Base-by-base conservation (phyloP, 1,140 invertebrate species). In the Centruroides sculpturatus region DNA sequence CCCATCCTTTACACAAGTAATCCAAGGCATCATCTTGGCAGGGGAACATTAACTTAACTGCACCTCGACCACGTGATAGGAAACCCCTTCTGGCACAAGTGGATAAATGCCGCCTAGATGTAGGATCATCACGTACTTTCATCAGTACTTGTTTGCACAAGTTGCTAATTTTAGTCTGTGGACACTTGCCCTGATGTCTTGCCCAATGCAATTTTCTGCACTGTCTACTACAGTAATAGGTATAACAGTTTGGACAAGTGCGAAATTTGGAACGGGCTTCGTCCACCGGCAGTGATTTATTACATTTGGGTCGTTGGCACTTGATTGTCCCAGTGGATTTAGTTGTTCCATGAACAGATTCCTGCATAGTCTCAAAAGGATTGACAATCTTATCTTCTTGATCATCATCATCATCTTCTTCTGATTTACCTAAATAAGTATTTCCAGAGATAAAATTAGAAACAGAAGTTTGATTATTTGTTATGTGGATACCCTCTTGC, bases 221-320 rank as follows among this genome's bases (percentile, higher is more conserved):
- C 71, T 89, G 87, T 55, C 86, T 78, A n/a, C 73, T 76, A 65
- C 79, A 81, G 66, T 81, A 81, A 66, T 77, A 80, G 66, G 90
- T 91, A 61, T 86, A 86, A 76, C 93, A 96, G 74, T 94, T 94
- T 76, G 94, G 91, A 74, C 92, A 96, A 59, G 83, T 86, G 70
- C 92, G 89, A 75, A 83, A 92, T 68, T 81, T 80, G 66, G 66
- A 61, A 47, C 73, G 68, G 4, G 76, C 77, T 53, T 74, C 70
- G 23, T 68, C 68, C 52, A 73, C 64, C 34, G 69, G 67, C 12
- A 70, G 66, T 23, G 69, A 70, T 46, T 72, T 71, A 11, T 69
- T 67, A 63, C 77, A 79, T 23, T 72, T 61, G 8, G 70, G 64
- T 59, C 73, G 59, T 47, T 68, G 66, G 67, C 72, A 77, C 57